Base-by-base conservation (phyloP, 2,113 vertebrate genomes). In the Menidia beryllina region DNA sequence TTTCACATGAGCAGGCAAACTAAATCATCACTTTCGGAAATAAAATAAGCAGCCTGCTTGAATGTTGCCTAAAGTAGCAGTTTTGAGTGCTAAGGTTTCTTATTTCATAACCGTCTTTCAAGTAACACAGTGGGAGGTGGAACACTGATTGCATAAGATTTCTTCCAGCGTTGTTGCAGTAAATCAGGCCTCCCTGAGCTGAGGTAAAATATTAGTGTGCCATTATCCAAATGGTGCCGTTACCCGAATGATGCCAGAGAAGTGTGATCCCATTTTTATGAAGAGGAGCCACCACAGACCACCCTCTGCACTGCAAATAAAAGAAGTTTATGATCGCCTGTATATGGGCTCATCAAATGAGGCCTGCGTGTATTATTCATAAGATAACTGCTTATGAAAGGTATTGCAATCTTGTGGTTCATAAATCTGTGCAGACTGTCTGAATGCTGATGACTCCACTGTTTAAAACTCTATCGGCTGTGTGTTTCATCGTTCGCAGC, bases 141-240 rank as follows among this genome's bases (percentile, higher is more conserved):
- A 91, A 85, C 88, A 79, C 84, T 70, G 89, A 92, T 92, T 93
- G 85, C 84, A 49, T 79, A 83, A 85, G 83, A 78, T 77, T 79
- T 74, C 74, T 75, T 41, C 52, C 71, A 50, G 78, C 82, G 71
- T 78, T 47, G 15, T 72, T 0, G 70, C 84, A 81, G 83, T 89
- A 91, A 91, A 90, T 87, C 88, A 89, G 61, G 15, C 12, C 81
- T 88, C 85, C 82, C 88, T 52, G 61, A 74, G 77, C 81, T 71
- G 59, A 79, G 85, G 81, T 86, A 85, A 89, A 89, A 91, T 89
- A 92, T 92, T 90, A 91, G 71, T 86, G 84, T 61, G 62, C 87
- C 83, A 88, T 92, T 90, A 92, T 84, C 89, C 84, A 91, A 92
- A 92, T 78, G 79, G 69, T 77, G 81, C 75, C 5, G 75, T 88